phyloP scores from a whole-genome alignment of 1,140 invertebrate genomes.

The Agrypnia vestita region DNA sequence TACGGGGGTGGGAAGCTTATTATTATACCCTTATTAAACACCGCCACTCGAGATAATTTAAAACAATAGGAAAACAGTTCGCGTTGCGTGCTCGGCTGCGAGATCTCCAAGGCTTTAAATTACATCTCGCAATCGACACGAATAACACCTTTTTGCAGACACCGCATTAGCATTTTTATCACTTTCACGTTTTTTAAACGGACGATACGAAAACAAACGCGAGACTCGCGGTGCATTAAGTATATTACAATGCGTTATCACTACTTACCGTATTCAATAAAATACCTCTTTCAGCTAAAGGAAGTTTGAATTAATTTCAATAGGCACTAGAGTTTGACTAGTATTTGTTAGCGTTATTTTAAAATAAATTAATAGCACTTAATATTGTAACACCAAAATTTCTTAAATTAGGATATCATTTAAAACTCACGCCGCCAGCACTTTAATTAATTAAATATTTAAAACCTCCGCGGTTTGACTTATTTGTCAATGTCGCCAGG shows the following conservation, averaged over 20 bases:
- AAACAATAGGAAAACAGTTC: not conserved
- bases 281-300: not conserved
- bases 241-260: not conserved
- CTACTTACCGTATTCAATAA: not conserved
- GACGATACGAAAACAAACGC: not conserved
- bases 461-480: conserved; percentile 2
- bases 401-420: not conserved
- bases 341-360: conserved; percentile 35
- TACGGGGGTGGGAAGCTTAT: not conserved
- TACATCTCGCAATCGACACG: conserved; percentile 8
- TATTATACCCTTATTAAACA: not conserved
- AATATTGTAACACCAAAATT: not conserved
- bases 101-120: not conserved
- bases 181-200: conserved; percentile 30
- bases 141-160: conserved; percentile 7
- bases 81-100: conserved; percentile 8
- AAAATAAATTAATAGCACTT: conserved; percentile 9
- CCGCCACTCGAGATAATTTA: not conserved
- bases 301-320: not conserved
- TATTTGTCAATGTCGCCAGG: no score
- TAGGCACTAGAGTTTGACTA: conserved; percentile 49
- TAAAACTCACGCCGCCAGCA: not conserved
- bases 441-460: not conserved
- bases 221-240: conserved; percentile 1
- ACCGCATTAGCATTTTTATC: conserved; percentile 12